Conservation (phyloP, 2,797 vertebrate genomes). For the Hozukius guyotensis region DNA sequence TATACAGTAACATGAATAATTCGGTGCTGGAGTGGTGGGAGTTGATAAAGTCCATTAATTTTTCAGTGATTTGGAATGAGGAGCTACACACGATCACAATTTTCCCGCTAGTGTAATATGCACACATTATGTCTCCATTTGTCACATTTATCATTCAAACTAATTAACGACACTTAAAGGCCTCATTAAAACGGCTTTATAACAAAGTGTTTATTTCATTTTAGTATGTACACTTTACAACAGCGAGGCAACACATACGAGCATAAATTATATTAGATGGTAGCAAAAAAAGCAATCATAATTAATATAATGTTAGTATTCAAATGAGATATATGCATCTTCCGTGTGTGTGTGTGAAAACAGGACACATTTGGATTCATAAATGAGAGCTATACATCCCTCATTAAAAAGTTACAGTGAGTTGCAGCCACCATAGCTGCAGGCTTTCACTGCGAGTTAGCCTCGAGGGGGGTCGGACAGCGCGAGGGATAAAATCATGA, state of each 20-base stretch:
- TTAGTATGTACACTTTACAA: slow-evolving; percentile 79
- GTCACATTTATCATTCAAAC: slow-evolving; percentile 55
- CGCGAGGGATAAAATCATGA: slow-evolving; percentile 25
- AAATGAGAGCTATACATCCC: slow-evolving; percentile 30
- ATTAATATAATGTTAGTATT: slow-evolving; percentile 63
- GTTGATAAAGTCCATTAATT: slow-evolving; percentile 66
- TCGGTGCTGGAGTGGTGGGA: slow-evolving; percentile 30
- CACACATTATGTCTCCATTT: slow-evolving; percentile 46
- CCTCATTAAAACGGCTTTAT: slow-evolving; percentile 56
- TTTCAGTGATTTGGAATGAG: slow-evolving; percentile 60
- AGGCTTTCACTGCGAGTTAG: slow-evolving; percentile 34
- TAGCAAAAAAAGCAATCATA: slow-evolving; percentile 38
- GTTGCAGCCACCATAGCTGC: slow-evolving; percentile 26
- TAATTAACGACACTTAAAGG: slow-evolving; percentile 53
- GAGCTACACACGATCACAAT: slow-evolving; percentile 36
- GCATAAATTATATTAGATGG: slow-evolving; percentile 57
- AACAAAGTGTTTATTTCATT: slow-evolving; percentile 65
- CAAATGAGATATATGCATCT: slow-evolving; percentile 45
- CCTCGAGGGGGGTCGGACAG: slow-evolving; percentile 16
- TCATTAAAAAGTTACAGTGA: slow-evolving; percentile 48
- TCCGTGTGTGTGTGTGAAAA: slow-evolving; percentile 25
- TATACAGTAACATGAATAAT: slow-evolving; percentile 68
- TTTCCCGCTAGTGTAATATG: slow-evolving; percentile 29
- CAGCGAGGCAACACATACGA: slow-evolving; percentile 40
- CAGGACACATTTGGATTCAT: slow-evolving; percentile 46